Base-by-base conservation (phyloP, 2,797 vertebrate genomes). In the Myoxocephalus aenaeus region DNA sequence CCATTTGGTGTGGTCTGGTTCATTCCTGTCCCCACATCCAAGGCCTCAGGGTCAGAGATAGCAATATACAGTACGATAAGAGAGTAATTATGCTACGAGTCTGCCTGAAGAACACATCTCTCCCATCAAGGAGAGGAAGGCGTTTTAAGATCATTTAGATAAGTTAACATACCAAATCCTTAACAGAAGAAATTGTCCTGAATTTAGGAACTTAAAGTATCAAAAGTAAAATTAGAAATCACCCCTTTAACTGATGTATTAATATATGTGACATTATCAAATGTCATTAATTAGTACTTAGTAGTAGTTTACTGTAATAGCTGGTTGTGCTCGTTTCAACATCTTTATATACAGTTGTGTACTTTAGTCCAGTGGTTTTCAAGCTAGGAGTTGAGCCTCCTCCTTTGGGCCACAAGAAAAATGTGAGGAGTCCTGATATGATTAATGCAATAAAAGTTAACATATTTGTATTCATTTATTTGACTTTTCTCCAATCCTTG, bases 1-100 rank as follows among this genome's bases (percentile, higher is more conserved):
- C 71, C 77, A 73, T 76, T 80, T 82, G 80, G 53, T 81, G 83
- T 68, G 71, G 80, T 77, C 61, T 73, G 81, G 80, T 48, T 62
- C 64, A 72, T 74, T 88, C 70, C 59, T 77, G 70, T 63, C 61
- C n/a, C 10, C 1, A 12, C n/a, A 22, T 22, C 61, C 1, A 14
- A 65, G 67, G 54, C 65, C 65, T 75, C 53, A 17, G n/a, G 53
- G 70, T 82, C 58, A 73, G 48, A 72, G 80, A 89, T 85, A 86
- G 90, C 71, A 81, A 76, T 65, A 70, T 62, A 77, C 56, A 76
- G 15, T 63, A 70, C 0, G 50, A 84, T 84, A 82, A 85, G 34
- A 84, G 58, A 53, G 38, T 71, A 73, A 86, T 89, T 87, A 85
- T 67, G 73, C 56, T 80, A 18, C 9, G 36, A 75, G 65, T 46